These are phyloP conservation scores for Lordiphosa stackelbergi DNA, from an alignment of 1,140 invertebrate genomes.

Conservation along the genomic window DNA sequence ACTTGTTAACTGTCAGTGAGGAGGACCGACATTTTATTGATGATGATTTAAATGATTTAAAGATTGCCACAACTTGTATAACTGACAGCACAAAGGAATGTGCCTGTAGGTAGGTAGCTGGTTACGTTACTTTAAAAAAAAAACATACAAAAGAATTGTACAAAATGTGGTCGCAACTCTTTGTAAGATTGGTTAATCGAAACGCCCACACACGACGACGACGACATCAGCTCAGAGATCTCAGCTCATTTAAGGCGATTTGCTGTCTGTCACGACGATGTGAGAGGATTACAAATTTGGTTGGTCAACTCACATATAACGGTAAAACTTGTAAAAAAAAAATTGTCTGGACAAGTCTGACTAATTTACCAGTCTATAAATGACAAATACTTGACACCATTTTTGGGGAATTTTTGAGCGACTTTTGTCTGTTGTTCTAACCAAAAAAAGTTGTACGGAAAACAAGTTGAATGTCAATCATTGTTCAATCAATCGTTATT, in stretches of 20 bases:
- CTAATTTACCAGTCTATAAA: conserved; percentile 15
- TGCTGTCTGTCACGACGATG: conserved; percentile 56
- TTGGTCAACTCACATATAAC: conserved; percentile 39
- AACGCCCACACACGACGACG: conserved; percentile 41
- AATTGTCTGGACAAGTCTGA: not conserved
- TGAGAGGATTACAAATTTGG: conserved; percentile 48
- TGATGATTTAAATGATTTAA: conserved; percentile 42
- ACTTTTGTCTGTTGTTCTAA: conserved; percentile 10
- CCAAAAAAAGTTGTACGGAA: conserved; percentile 5
- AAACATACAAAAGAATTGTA: conserved; percentile 18
- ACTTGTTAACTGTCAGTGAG: conserved; percentile 22
- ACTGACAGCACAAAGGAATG: conserved; percentile 47
- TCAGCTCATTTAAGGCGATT: conserved; percentile 59
- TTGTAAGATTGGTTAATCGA: conserved; percentile 30
- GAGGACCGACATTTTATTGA: conserved; percentile 41
- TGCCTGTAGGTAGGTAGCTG: conserved; percentile 12
- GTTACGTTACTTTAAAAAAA: conserved; percentile 13
- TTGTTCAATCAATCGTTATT: conserved; percentile 33
- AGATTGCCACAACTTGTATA: conserved; percentile 14
- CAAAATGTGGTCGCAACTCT: conserved; percentile 19
- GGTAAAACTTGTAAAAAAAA: conserved; percentile 24
- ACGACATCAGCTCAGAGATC: conserved; percentile 25
- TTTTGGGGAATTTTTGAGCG: conserved; percentile 40
- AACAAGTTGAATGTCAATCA: conserved; percentile 55
- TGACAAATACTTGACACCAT: conserved; percentile 34